These are phyloP conservation scores for Dicranocentrus wangi DNA, from an alignment of 2,888 invertebrate species.

Conservation along the genomic window DNA sequence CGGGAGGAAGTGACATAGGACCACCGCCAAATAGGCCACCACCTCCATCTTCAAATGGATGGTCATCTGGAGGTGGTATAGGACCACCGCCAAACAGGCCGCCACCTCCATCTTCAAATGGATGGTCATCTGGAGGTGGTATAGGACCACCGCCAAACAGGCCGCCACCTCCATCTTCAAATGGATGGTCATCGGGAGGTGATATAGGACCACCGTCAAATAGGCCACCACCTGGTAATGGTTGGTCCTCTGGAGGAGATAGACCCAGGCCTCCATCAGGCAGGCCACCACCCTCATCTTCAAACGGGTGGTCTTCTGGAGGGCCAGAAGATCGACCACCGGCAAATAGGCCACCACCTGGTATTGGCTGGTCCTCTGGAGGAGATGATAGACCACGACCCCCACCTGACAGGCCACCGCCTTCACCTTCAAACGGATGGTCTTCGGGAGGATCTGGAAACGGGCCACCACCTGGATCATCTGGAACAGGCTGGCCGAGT, in stretches of 20 bases:
- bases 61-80: not conserved
- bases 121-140: not conserved
- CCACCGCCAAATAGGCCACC: slow-evolving; percentile 6
- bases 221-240: not conserved
- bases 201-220: slow-evolving; percentile 16
- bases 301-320: too few relatives aligned
- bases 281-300: too few relatives aligned
- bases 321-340: not conserved
- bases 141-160: not conserved
- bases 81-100: slow-evolving; percentile 1
- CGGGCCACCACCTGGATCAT: not conserved
- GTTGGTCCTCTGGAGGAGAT: not conserved
- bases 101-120: slow-evolving; percentile 25
- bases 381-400: slow-evolving; percentile 4
- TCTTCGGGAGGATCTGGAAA: too few relatives aligned
- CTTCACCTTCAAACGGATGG: too few relatives aligned
- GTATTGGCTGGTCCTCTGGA: not conserved
- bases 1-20: not conserved
- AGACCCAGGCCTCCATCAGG: too few relatives aligned
- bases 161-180: slow-evolving; percentile 42
- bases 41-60: not conserved
- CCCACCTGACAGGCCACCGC: not conserved
- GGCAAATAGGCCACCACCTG: not conserved
- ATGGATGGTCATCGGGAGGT: slow-evolving; percentile 11
- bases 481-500: not conserved